Evolutionary conservation across 2,113 vertebrate genomes (phyloP), one percentile per base, ranked within the genome.

Genomic region (Junco hyemalis): DNA sequence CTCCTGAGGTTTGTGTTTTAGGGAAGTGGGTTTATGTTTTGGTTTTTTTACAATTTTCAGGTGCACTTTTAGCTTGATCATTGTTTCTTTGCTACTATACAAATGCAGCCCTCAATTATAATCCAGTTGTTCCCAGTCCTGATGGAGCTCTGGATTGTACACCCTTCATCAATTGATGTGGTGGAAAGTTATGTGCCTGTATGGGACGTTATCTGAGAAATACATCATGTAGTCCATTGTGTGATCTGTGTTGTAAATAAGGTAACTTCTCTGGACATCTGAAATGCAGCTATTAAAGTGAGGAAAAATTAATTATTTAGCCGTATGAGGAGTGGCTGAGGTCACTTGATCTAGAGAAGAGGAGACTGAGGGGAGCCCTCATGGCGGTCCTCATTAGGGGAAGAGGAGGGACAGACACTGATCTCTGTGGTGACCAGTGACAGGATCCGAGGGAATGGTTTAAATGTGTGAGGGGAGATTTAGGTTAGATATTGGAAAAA

Each of bases 201-300:
- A 2, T 8, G 36, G 38, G 38, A 57, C 7, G 2, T 29, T 2
- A 2, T 18, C 44, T 25, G 50, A 65, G 38, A 73, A 73, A 51
- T 18, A 11, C 23, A 3, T 2, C 0, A 1, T 35, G n/a, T 20
- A 53, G 11, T 51, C 45, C 24, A 4, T 45, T 0, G 0, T 48
- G 2, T 64, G 21, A 21, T 54, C 38, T 35, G 5, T 40, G 6
- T 44, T 69, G 14, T 29, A 29, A 72, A 44, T 24, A 61, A 45
- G 28, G 28, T 3, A 19, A 31, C 2, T 28, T 36, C 15, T 4
- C 12, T 33, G 5, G 12, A 6, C 22, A 29, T 73, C 66, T 73
- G 17, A 72, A 77, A 24, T 33, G 4, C 5, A 36, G 15, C 7
- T 70, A 0, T 61, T 76, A 11, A 86, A 72, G 6, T 17, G 38